Conservation (phyloP, 2,888 invertebrate species). For the Pyrgus malvae region DNA sequence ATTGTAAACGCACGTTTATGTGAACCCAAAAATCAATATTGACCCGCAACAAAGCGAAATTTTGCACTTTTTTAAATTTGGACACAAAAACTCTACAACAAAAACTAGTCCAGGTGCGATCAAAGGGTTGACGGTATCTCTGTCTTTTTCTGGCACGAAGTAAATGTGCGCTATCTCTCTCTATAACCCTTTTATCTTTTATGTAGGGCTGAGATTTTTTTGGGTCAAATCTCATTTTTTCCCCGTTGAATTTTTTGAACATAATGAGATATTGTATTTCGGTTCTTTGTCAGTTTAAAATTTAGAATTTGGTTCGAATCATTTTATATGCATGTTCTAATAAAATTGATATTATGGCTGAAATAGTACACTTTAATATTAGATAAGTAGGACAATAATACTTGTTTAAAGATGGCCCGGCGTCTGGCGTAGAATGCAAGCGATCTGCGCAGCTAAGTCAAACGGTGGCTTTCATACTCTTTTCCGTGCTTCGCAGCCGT, state of each 20-base stretch:
- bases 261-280: slow-evolving; percentile 79
- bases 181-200: slow-evolving; percentile 69
- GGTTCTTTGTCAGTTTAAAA: slow-evolving; percentile 56
- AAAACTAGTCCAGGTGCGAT: slow-evolving; percentile 73
- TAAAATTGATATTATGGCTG: too few species aligned
- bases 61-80: slow-evolving; percentile 76
- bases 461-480: too few species aligned
- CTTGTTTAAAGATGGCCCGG: too few species aligned
- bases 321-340: too few species aligned
- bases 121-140: slow-evolving; percentile 63
- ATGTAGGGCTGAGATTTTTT: slow-evolving; percentile 64
- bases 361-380: too few species aligned
- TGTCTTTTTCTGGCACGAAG: slow-evolving; percentile 45
- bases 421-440: too few species aligned
- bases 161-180: slow-evolving; percentile 46
- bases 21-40: slow-evolving; percentile 75
- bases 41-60: slow-evolving; percentile 68
- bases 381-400: too few species aligned
- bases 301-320: slow-evolving; percentile 44
- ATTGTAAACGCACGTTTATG: slow-evolving; percentile 54
- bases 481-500: too few species aligned
- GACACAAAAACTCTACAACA: slow-evolving; percentile 56
- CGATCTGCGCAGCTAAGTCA: too few species aligned
- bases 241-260: slow-evolving; percentile 62
- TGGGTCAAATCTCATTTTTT: slow-evolving; percentile 77